phyloP scores from a whole-genome alignment of 2,113 vertebrate species.

The Platichthys stellatus region DNA sequence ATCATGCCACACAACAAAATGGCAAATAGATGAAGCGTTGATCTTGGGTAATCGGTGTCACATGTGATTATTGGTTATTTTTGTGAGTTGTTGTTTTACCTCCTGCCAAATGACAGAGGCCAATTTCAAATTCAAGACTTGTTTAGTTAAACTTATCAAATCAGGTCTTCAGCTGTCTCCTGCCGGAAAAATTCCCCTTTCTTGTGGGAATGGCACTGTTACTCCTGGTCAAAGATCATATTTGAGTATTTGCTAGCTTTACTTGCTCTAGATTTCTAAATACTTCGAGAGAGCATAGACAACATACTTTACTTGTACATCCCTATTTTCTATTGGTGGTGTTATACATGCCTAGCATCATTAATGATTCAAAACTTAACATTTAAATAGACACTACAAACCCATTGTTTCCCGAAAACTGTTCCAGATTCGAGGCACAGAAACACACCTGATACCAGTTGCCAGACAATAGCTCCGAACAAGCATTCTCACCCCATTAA shows the following conservation, averaged over 20 bases:
- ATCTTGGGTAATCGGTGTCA: conserved; percentile 19
- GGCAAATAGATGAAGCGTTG: background rate
- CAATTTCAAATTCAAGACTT: too few species aligned
- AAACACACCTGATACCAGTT: background rate
- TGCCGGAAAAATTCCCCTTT: too few species aligned
- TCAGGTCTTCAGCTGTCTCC: too few species aligned
- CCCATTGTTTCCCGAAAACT: background rate
- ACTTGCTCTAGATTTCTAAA: too few species aligned
- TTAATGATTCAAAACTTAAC: background rate
- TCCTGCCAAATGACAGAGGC: too few species aligned
- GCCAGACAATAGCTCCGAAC: background rate
- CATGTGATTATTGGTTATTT: background rate
- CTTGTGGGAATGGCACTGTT: too few species aligned
- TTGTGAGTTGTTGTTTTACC: background rate
- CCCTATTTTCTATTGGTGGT: conserved; percentile 9
- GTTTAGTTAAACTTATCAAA: too few species aligned
- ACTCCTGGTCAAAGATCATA: too few species aligned
- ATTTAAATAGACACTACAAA: too few species aligned
- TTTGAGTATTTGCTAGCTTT: too few species aligned
- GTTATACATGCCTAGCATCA: conserved; percentile 28
- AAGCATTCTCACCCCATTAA: background rate
- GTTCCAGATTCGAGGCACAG: background rate
- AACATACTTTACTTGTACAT: background rate
- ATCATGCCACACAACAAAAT: conserved; percentile 14
- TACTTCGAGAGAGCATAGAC: too few species aligned